Evolutionary conservation across 2,113 vertebrate genomes (phyloP).

Genomic region (Arenaria interpres): DNA sequence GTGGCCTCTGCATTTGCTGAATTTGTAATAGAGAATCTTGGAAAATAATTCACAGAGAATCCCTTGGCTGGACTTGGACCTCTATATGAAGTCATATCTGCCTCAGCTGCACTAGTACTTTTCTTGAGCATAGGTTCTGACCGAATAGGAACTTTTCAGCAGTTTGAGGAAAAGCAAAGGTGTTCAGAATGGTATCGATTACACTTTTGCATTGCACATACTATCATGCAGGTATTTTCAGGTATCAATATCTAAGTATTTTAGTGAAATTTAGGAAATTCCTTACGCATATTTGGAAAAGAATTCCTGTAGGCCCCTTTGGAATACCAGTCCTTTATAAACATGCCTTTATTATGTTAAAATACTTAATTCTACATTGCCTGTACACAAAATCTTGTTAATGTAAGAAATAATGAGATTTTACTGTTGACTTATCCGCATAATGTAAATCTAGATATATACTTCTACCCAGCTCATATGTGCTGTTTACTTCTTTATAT

Average conservation of each 20-base stretch:
- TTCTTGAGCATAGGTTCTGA: conserved; percentile 86
- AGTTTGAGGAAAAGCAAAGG: conserved; percentile 81
- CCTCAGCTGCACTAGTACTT: conserved; percentile 79
- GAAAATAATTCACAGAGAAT: conserved; percentile 82
- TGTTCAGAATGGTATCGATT: conserved; percentile 76
- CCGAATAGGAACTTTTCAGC: conserved; percentile 84
- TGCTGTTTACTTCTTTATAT: neutral
- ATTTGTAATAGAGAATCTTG: conserved; percentile 81
- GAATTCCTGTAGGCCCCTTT: neutral
- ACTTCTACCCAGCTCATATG: neutral
- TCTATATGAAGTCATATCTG: conserved; percentile 82
- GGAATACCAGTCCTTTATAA: neutral
- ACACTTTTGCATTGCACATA: neutral
- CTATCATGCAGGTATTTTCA: neutral
- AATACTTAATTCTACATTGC: neutral
- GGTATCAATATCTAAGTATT: neutral
- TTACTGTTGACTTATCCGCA: neutral
- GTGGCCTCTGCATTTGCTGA: conserved; percentile 81
- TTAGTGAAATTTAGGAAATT: neutral
- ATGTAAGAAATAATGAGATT: neutral
- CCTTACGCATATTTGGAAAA: neutral
- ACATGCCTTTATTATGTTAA: neutral
- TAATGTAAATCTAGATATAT: neutral
- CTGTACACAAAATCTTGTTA: neutral
- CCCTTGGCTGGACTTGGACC: conserved; percentile 81